Conservation (phyloP, 2,888 invertebrate species). For the Ashinkailepas kermadecensis region DNA sequence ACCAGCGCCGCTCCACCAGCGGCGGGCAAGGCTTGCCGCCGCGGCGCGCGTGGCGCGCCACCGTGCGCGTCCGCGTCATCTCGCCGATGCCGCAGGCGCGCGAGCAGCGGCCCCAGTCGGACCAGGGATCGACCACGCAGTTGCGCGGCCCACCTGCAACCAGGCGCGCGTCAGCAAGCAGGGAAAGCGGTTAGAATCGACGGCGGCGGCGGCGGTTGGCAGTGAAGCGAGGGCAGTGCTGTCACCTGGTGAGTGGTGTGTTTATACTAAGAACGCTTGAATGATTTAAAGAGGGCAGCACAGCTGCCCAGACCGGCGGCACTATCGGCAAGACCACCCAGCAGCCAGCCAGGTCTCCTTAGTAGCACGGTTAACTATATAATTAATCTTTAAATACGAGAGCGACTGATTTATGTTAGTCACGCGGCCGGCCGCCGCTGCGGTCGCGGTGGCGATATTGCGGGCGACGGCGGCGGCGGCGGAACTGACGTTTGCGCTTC, state of each 20-base stretch:
- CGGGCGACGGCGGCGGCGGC: not conserved
- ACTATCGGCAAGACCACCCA: too few relatives aligned
- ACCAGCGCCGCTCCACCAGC: conserved; percentile 77
- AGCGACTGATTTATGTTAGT: not conserved
- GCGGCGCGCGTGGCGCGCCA: conserved; percentile 65
- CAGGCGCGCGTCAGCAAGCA: conserved; percentile 32
- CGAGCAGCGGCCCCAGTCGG: conserved; percentile 78
- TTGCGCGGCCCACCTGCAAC: conserved; percentile 57
- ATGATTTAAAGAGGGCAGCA: too few relatives aligned
- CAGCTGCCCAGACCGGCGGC: too few relatives aligned
- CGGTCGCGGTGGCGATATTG: too few relatives aligned
- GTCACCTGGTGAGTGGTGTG: too few relatives aligned
- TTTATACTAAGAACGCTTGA: too few relatives aligned
- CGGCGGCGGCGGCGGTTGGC: too few relatives aligned
- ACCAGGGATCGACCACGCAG: conserved; percentile 79
- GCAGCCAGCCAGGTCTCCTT: not conserved
- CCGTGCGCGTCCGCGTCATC: conserved; percentile 60
- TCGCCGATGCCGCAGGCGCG: conserved; percentile 85
- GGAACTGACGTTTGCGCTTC: conserved; percentile 16
- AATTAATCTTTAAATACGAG: not conserved
- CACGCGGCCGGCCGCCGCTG: not conserved
- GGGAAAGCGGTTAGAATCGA: not conserved
- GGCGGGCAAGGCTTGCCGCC: conserved; percentile 78
- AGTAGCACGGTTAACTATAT: not conserved
- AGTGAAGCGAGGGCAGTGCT: too few relatives aligned